These are phyloP conservation scores for Gnathonemus longibarbis DNA, from an alignment of 2,113 vertebrate genomes.

Conservation along the genomic window DNA sequence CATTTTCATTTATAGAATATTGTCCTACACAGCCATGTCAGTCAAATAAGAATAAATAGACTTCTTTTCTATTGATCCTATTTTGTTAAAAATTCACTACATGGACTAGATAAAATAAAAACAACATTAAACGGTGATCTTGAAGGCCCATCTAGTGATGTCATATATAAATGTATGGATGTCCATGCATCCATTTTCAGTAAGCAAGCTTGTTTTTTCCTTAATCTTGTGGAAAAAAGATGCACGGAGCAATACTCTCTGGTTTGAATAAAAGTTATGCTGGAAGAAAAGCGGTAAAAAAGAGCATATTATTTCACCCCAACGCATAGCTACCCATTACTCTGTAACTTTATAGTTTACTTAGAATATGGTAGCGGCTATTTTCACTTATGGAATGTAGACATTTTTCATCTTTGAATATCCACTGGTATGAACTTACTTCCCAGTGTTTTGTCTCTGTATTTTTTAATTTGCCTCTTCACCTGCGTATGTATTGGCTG, in stretches of 20 bases:
- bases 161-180: background rate
- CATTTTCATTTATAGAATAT: slow-evolving; percentile 6
- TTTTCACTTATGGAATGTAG: background rate
- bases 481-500: background rate
- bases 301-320: background rate
- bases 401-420: background rate
- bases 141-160: background rate
- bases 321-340: background rate
- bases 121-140: background rate
- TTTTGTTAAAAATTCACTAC: background rate
- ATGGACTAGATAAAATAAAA: background rate
- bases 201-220: background rate
- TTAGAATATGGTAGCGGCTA: background rate
- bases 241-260: background rate
- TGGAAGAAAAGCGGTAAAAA: background rate
- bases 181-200: background rate
- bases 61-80: background rate
- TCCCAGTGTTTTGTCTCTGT: background rate
- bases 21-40: background rate
- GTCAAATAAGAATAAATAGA: background rate
- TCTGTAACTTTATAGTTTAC: background rate
- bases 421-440: background rate
- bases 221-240: background rate
- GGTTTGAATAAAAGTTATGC: background rate
- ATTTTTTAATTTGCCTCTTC: background rate